These are phyloP conservation scores for Eulithis prunata DNA, from an alignment of 2,888 invertebrate genomes.

Conservation along the genomic window DNA sequence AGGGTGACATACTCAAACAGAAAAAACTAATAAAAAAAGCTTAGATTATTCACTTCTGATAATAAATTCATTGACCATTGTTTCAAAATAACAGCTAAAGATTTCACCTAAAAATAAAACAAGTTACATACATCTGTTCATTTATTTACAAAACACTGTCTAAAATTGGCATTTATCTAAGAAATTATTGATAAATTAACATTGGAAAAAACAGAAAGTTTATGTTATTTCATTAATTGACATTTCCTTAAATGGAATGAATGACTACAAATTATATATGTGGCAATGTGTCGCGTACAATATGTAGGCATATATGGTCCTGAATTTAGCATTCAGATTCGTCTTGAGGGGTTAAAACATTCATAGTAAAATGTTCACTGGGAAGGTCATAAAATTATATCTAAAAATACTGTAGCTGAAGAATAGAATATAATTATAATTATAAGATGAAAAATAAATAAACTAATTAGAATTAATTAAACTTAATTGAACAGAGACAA, in stretches of 20 bases:
- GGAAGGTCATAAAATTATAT: not conserved
- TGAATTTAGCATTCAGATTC: not conserved
- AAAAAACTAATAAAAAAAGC: no score
- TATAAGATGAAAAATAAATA: slow-evolving; percentile 6
- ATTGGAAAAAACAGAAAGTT: slow-evolving; percentile 1
- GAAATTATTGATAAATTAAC: slow-evolving; percentile 17
- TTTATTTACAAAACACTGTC: slow-evolving; percentile 25
- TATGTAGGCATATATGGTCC: slow-evolving; percentile 8
- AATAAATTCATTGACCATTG: no score
- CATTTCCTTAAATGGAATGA: slow-evolving; percentile 21
- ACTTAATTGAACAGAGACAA: slow-evolving; percentile 22
- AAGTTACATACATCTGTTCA: slow-evolving; percentile 5
- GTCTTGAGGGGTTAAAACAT: not conserved
- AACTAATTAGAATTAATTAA: slow-evolving; percentile 15
- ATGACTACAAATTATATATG: not conserved
- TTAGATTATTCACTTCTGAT: no score
- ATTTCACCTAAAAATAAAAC: slow-evolving; percentile 15
- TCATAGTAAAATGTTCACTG: not conserved
- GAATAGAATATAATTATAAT: slow-evolving; percentile 2
- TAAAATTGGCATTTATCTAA: slow-evolving; percentile 20
- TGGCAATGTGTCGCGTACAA: slow-evolving; percentile 14
- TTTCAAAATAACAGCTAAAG: not conserved
- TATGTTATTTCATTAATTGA: slow-evolving; percentile 15
- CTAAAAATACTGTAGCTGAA: slow-evolving; percentile 6
- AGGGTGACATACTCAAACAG: no score